Evolutionary conservation across 1,140 invertebrate genomes (phyloP), one percentile per base, ranked within the genome.

Genomic region (Augochlora pura): DNA sequence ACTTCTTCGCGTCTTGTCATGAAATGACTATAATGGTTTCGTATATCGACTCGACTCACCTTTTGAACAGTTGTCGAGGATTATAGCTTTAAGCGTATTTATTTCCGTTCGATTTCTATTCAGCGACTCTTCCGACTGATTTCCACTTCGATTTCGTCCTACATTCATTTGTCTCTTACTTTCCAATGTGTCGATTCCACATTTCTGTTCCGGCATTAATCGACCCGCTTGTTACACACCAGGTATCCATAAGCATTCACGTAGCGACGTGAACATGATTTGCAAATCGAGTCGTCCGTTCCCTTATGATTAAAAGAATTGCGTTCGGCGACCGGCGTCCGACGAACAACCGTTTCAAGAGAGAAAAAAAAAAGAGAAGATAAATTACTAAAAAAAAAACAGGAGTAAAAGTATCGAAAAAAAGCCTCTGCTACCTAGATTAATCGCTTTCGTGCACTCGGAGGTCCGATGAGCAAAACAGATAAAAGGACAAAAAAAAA

Each of bases 21-120:
- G 38, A 92, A 90, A 91, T 92, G 89, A 91, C 88, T 91, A 85
- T 85, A 90, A 91, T 88, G 27, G 81, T 90, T 88, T 91, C 84
- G 67, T 89, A 88, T 85, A 86, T 86, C 69, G 67, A 84, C 71
- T 83, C 77, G 74, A 80, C 80, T 87, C 76, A 80, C 80, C 79
- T 82, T 75, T 81, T 60, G 77, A 69, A 83, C 54, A 86, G 49
- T 25, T 62, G 69, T 85, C 39, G 46, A 70, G 32, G 65, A 52
- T 65, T 77, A 63, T 85, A 86, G 77, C 64, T 87, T 84, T 82
- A 79, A 85, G 77, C 66, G 21, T 67, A n/a, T 81, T 77, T 80
- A 68, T 83, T 86, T 83, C 21, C 25, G 60, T 75, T 77, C 21
- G 3, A 59, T 68, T 52, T 71, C 39, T 46, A 68, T 65, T 25